Percentiles rank a stretch among this genome's conserved stretches.
Conservation (phyloP, 1,140 invertebrate species). For the Rhyzopertha dominica region DNA sequence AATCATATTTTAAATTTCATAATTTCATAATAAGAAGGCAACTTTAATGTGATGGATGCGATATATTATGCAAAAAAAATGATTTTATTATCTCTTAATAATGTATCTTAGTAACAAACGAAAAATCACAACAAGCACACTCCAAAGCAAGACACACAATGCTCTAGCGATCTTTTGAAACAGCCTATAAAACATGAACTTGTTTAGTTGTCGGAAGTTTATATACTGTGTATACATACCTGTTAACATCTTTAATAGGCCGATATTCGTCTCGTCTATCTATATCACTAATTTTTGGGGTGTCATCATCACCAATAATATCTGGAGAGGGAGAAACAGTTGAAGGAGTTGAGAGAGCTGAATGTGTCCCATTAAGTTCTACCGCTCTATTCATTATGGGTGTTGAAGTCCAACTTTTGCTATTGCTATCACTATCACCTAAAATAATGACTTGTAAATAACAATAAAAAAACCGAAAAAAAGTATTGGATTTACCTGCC, state of each 20-base stretch:
- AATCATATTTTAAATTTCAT: too few relatives aligned
- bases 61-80: too few relatives aligned
- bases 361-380: slow-evolving; percentile 48
- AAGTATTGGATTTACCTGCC: slow-evolving; percentile 43
- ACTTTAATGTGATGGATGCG: too few relatives aligned
- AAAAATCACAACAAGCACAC: too few relatives aligned
- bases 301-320: slow-evolving; percentile 52
- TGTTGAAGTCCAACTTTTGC: slow-evolving; percentile 41
- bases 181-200: too few relatives aligned
- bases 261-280: slow-evolving; percentile 8
- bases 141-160: too few relatives aligned
- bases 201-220: too few relatives aligned
- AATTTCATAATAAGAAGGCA: too few relatives aligned
- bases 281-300: slow-evolving; percentile 12
- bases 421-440: slow-evolving; percentile 15
- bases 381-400: slow-evolving; percentile 47
- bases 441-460: slow-evolving; percentile 11
- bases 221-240: too few relatives aligned
- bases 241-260: slow-evolving; percentile 6
- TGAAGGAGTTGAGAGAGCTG: slow-evolving; percentile 55
- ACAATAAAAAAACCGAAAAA: slow-evolving; percentile 5
- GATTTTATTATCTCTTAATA: too few relatives aligned
- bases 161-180: too few relatives aligned
- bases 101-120: too few relatives aligned
- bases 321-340: slow-evolving; percentile 56